Evolutionary conservation across 2,113 vertebrate species (phyloP).

Genomic region (Odontophorus gujanensis): DNA sequence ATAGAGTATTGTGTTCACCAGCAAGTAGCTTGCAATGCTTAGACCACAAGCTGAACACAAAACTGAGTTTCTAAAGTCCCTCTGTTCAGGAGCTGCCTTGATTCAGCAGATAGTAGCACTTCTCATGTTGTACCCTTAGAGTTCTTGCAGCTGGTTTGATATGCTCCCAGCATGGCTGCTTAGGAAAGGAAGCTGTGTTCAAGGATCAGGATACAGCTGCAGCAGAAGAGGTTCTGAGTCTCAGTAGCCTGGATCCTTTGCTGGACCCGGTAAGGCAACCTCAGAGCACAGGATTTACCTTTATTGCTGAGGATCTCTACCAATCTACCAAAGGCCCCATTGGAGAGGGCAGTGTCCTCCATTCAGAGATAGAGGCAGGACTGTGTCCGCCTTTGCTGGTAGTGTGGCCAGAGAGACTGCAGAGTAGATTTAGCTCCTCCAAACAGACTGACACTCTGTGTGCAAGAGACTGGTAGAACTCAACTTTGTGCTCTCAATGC

Average conservation of each 20-base stretch:
- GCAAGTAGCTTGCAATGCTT: background rate
- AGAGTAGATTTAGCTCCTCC: background rate
- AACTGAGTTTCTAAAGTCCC: background rate
- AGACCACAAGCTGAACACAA: background rate
- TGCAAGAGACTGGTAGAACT: background rate
- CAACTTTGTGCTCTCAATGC: background rate
- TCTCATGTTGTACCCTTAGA: background rate
- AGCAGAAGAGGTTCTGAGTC: background rate
- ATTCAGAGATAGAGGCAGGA: background rate
- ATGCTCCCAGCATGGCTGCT: background rate
- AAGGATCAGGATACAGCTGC: background rate
- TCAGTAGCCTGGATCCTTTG: fast-evolving
- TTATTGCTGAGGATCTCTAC: background rate
- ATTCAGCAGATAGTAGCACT: background rate
- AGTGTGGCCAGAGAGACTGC: background rate
- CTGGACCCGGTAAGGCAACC: background rate
- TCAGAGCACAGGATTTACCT: background rate
- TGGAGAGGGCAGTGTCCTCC: background rate
- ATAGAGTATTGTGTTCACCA: background rate
- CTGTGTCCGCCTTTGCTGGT: background rate
- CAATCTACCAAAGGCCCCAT: background rate
- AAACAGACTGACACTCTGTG: background rate
- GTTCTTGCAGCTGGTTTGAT: background rate
- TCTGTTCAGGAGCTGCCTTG: background rate
- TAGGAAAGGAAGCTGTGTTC: background rate